Conservation (phyloP, 1,140 invertebrate genomes). For the Zaprionus nigranus region DNA sequence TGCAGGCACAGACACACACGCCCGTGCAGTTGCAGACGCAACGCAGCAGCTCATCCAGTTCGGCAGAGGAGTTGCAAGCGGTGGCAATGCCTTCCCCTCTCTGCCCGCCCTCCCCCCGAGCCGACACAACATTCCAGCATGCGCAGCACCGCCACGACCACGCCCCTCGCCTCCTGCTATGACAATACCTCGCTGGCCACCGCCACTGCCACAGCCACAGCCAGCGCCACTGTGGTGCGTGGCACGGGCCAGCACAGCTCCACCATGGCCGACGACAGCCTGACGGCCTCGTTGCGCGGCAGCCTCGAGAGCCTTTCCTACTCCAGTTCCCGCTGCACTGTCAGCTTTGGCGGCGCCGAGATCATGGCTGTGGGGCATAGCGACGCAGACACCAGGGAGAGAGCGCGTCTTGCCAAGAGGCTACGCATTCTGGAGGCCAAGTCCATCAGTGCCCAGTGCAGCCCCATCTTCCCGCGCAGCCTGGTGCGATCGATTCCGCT, state of each 20-base stretch:
- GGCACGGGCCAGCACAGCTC: conserved; percentile 63
- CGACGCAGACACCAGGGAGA: conserved; percentile 64
- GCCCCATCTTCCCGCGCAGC: conserved; percentile 78
- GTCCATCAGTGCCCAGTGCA: conserved; percentile 83
- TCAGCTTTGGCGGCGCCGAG: conserved; percentile 78
- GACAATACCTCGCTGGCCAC: conserved; percentile 70
- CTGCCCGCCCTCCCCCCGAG: not conserved
- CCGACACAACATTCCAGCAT: conserved; percentile 58
- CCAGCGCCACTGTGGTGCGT: conserved; percentile 59
- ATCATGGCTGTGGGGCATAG: conserved; percentile 49
- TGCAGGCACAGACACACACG: conserved; percentile 73
- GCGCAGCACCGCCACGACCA: conserved; percentile 55
- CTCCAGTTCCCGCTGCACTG: conserved; percentile 76
- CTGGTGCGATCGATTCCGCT: conserved; percentile 59
- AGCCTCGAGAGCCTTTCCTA: conserved; percentile 81
- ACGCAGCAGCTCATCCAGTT: conserved; percentile 21
- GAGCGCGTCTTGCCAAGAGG: conserved; percentile 61
- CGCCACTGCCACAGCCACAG: conserved; percentile 52
- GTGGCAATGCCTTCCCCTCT: not conserved
- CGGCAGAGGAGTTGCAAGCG: conserved; percentile 10
- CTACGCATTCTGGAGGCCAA: conserved; percentile 80
- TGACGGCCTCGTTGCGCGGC: conserved; percentile 72
- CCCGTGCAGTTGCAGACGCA: conserved; percentile 27
- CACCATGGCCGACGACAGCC: conserved; percentile 79
- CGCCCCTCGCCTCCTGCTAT: conserved; percentile 54